Conservation (phyloP, 2,113 vertebrate genomes). For the Gallinago undulata region DNA sequence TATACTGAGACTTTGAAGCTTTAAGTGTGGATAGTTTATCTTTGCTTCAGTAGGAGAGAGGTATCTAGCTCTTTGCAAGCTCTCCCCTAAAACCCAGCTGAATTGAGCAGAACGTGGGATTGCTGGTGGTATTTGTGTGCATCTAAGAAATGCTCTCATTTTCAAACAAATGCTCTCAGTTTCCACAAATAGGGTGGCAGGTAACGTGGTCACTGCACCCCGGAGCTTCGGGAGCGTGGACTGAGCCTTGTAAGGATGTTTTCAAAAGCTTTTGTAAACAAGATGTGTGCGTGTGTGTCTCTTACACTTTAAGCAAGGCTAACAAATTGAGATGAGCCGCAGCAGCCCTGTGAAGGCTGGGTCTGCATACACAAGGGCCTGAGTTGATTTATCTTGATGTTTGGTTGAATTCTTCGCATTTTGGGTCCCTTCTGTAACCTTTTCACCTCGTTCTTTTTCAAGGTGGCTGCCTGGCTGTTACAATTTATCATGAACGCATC, state of each 20-base stretch:
- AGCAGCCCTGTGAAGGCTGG: constrained; percentile 31
- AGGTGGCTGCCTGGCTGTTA: constrained; percentile 80
- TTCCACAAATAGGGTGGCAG: neutral
- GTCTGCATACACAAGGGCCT: constrained; percentile 11
- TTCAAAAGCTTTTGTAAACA: neutral
- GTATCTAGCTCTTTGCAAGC: neutral
- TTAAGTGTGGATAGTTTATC: neutral
- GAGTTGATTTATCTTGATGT: constrained; percentile 80
- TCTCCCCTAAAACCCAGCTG: neutral
- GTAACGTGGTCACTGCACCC: neutral
- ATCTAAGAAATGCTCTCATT: neutral
- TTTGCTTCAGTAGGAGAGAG: neutral
- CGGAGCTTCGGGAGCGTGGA: neutral
- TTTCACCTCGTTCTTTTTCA: constrained; percentile 78
- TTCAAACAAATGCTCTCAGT: neutral
- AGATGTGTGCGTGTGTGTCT: neutral
- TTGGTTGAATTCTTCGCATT: constrained; percentile 79
- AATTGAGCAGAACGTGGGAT: neutral
- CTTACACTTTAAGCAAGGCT: constrained; percentile 13
- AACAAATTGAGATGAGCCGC: constrained; percentile 45
- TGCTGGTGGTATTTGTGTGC: neutral
- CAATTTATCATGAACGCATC: constrained; percentile 81
- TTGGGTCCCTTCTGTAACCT: constrained; percentile 79
- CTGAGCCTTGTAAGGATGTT: neutral
- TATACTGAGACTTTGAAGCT: neutral